phyloP scores from a whole-genome alignment of 2,797 vertebrate species.

The Crenuchus spilurus region DNA sequence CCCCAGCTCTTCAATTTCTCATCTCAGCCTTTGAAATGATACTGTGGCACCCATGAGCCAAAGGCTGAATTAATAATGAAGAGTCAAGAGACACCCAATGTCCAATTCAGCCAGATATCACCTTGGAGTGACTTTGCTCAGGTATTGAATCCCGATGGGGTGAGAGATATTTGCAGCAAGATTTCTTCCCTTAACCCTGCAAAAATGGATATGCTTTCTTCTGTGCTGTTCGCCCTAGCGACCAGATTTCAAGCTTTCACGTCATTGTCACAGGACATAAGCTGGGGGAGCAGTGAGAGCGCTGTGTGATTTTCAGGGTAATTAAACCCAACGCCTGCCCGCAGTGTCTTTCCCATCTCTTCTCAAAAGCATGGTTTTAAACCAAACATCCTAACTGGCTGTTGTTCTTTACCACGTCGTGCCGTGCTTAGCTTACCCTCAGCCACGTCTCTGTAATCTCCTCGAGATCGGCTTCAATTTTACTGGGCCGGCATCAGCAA shows the following conservation, averaged over 20 bases:
- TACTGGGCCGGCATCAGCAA: conserved; percentile 57
- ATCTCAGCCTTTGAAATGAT: conserved; percentile 75
- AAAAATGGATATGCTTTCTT: conserved; percentile 48
- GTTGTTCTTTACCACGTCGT: conserved; percentile 35
- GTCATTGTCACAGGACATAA: conserved; percentile 53
- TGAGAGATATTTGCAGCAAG: conserved; percentile 63
- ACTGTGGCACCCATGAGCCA: conserved; percentile 72
- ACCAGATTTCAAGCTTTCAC: conserved; percentile 47
- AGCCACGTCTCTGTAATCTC: conserved; percentile 40
- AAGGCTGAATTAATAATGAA: conserved; percentile 84
- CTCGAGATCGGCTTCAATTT: conserved; percentile 63
- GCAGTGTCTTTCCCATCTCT: conserved; percentile 32
- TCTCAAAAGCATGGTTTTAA: conserved; percentile 45
- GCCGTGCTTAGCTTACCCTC: conserved; percentile 36
- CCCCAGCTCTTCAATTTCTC: conserved; percentile 77
- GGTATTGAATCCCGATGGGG: conserved; percentile 64
- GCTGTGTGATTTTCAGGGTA: conserved; percentile 53
- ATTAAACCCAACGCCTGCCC: conserved; percentile 59
- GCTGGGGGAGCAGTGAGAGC: conserved; percentile 39
- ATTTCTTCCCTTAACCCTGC: conserved; percentile 52
- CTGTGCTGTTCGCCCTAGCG: conserved; percentile 9
- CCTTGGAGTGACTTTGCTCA: conserved; percentile 79
- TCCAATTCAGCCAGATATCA: conserved; percentile 76
- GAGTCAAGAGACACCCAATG: conserved; percentile 65
- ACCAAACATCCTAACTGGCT: conserved; percentile 38